Conservation (phyloP, 2,797 vertebrate species). For the Sebastes baramenuke region DNA sequence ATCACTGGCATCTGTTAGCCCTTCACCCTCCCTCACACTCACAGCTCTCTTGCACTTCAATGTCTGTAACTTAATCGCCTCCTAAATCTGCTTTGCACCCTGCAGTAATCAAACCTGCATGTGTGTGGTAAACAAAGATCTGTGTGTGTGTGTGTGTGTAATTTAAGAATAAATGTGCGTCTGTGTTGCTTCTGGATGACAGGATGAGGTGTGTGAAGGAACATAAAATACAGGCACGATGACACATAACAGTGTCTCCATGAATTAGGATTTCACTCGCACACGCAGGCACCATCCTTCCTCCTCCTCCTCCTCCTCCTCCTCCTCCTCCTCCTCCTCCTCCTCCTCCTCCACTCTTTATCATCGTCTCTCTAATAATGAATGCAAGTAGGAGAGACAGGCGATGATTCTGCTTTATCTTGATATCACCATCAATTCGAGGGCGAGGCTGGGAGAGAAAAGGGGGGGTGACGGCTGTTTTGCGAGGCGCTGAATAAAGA, state of each 20-base stretch:
- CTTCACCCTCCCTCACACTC: background rate
- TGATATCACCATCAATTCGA: constrained; percentile 31
- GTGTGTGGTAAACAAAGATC: background rate
- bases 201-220: background rate
- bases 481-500: constrained; percentile 21
- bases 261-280: constrained; percentile 12
- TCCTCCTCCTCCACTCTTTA: constrained; percentile 9
- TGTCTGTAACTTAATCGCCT: constrained; percentile 22
- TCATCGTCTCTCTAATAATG: constrained; percentile 24
- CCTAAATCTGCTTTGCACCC: constrained; percentile 37
- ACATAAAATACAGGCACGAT: background rate
- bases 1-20: constrained; percentile 14
- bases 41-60: constrained; percentile 1
- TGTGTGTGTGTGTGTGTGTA: background rate
- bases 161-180: background rate
- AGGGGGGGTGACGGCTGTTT: background rate
- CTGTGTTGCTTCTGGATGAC: background rate
- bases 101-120: constrained; percentile 12
- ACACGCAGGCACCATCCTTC: background rate
- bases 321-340: constrained; percentile 11
- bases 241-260: constrained; percentile 19
- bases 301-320: background rate
- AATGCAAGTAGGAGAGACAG: constrained; percentile 18
- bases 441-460: constrained; percentile 10
- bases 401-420: constrained; percentile 24